Conservation (phyloP, 2,113 vertebrate genomes). For the Clarias macrocephalus region DNA sequence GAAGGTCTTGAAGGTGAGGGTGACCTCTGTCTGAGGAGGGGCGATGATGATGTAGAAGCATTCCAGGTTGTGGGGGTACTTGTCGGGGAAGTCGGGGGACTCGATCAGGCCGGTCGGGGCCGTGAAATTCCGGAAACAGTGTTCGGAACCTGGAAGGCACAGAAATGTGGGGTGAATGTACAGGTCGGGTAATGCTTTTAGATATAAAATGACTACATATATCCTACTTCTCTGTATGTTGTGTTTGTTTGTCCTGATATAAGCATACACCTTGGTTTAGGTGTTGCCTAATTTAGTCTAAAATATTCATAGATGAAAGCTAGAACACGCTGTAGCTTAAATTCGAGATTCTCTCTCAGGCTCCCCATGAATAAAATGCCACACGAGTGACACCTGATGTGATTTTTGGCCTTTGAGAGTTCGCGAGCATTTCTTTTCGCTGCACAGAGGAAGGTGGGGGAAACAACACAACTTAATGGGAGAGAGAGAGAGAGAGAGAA, state of each 20-base stretch:
- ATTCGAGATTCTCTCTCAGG: slow-evolving; percentile 6
- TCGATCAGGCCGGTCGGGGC: slow-evolving; percentile 87
- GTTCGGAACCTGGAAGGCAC: slow-evolving; percentile 84
- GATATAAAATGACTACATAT: neutral
- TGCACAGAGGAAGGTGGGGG: neutral
- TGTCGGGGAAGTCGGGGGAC: slow-evolving; percentile 95
- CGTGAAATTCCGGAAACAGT: slow-evolving; percentile 97
- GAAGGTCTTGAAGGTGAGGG: slow-evolving; percentile 90
- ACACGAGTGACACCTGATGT: neutral
- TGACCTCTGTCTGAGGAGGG: slow-evolving; percentile 90
- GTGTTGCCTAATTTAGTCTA: neutral
- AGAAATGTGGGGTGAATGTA: neutral
- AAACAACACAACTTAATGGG: neutral
- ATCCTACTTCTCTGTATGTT: neutral
- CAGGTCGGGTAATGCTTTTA: neutral
- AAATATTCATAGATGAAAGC: neutral
- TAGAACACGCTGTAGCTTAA: neutral
- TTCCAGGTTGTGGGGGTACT: slow-evolving; percentile 97
- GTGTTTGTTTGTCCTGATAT: neutral
- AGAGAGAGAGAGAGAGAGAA: slow-evolving; percentile 16
- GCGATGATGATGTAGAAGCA: slow-evolving; percentile 93
- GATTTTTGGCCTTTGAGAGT: slow-evolving; percentile 9
- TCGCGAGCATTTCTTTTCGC: neutral
- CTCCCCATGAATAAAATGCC: neutral
- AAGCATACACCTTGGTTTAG: neutral